A percentile compares a stretch with the other conserved stretches of the same genome.
Conservation (phyloP, 2,888 invertebrate species). For the Sphaerophoria rueppellii region DNA sequence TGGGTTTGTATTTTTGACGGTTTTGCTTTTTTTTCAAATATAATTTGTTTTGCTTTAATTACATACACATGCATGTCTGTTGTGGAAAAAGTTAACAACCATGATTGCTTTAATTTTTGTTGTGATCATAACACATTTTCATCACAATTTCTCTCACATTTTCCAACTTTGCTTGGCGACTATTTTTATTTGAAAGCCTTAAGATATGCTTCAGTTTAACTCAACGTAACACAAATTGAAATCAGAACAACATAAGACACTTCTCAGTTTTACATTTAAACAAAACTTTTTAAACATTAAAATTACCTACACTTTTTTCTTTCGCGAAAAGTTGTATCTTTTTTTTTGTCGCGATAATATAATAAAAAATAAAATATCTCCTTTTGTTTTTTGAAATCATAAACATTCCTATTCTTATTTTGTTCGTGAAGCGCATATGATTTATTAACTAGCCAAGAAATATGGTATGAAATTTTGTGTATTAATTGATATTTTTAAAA, state of each 20-base stretch:
- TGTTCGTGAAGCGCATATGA: conserved; percentile 45
- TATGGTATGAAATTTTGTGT: conserved; percentile 19
- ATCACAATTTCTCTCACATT: no score
- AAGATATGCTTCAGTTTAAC: conserved; percentile 1
- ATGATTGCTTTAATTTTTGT: no score
- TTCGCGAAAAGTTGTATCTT: conserved; percentile 11
- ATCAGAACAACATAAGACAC: conserved; percentile 32
- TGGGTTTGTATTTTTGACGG: no score
- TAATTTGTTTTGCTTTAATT: no score
- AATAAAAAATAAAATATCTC: no score
- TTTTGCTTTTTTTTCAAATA: no score
- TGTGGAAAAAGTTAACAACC: no score
- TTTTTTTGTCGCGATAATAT: conserved; percentile 17
- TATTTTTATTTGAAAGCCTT: no score
- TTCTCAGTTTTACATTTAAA: conserved; percentile 3
- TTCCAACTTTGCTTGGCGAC: no score
- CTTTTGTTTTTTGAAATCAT: conserved; percentile 39
- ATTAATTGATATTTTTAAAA: conserved; percentile 16
- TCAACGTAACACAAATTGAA: background rate
- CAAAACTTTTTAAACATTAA: background rate
- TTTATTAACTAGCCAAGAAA: background rate
- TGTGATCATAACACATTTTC: no score
- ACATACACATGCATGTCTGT: no score
- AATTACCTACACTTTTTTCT: background rate
- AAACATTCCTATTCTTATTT: conserved; percentile 51